Conservation (phyloP, 2,888 invertebrate species). For the Apoda limacodes region DNA sequence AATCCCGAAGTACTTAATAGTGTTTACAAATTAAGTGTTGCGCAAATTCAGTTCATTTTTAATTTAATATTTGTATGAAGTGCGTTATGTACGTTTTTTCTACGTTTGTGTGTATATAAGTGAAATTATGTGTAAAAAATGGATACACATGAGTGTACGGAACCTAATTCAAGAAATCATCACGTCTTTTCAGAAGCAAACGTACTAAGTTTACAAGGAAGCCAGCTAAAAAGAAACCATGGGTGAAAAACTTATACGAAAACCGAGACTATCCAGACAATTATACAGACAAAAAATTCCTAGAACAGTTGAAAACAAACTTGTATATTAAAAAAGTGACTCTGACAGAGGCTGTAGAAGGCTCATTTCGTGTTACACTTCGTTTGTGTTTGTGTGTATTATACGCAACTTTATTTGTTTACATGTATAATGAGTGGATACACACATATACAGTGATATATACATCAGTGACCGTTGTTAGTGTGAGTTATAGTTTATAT, state of each 20-base stretch:
- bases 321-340: constrained; percentile 81
- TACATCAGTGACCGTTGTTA: constrained; percentile 63
- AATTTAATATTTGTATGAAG: too few relatives aligned
- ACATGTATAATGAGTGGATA: constrained; percentile 77
- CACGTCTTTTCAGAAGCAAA: constrained; percentile 48
- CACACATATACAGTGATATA: constrained; percentile 74
- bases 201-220: constrained; percentile 35
- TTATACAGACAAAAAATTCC: constrained; percentile 88
- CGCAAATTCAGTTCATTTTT: too few relatives aligned
- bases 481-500: constrained; percentile 74
- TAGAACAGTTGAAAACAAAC: constrained; percentile 87
- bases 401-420: constrained; percentile 79
- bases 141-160: constrained; percentile 7
- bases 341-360: constrained; percentile 75
- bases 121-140: too few relatives aligned
- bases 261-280: constrained; percentile 91
- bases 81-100: too few relatives aligned
- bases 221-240: constrained; percentile 56
- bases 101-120: too few relatives aligned
- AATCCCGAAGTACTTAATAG: too few relatives aligned
- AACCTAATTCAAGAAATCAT: constrained; percentile 22
- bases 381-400: constrained; percentile 82
- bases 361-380: constrained; percentile 83
- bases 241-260: constrained; percentile 93
- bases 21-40: too few relatives aligned